Base-by-base conservation (phyloP, 2,888 invertebrate genomes). In the Apodemia hepburni region DNA sequence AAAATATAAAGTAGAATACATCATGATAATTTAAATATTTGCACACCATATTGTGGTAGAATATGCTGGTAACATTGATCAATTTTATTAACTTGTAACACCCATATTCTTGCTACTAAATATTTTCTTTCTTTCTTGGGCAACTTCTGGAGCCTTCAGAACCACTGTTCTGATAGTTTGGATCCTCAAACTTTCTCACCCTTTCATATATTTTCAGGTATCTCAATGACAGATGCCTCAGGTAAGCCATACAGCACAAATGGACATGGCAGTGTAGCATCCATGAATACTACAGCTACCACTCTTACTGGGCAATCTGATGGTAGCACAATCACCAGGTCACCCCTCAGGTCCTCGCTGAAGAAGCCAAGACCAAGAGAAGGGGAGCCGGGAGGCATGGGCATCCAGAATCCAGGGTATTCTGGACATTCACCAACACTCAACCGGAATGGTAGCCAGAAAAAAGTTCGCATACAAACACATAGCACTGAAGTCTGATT, bases 401-500 rank as follows among this genome's bases (percentile, higher is more conserved):
- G 97, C 11, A 97, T 97, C 66, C 97, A 96, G 73, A 97, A 97
- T 90, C 97, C 97, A 0, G 94, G 93, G 0, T 96, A 95, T 73
- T 96, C 96, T 0, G 95, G 96, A 2, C 95, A 96, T 70, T 97
- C 97, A 17, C 97, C 97, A 0, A 95, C 97, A 0, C 92, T 97
- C 65, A 94, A 95, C 60, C 92, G 97, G 63, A 97, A 97, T 73
- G 97, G 97, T 0, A 97, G 97, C 76, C 95, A 97, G 77, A 97
- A 97, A 82, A 97, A 97, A 89, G 97, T 97, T 65, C 93, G 97
- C 67, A 97, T 98, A 82, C 97, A 97, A 80, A 97, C 97, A 47
- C 97, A 97, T 80, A 97, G 97, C 79, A 98, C 97, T 54, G 97
- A 97, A 82, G 97, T 97, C 68, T 97, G 71, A 81, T 63, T 63